phyloP scores from a whole-genome alignment of 2,797 vertebrate genomes.

The Scleropages formosus region DNA sequence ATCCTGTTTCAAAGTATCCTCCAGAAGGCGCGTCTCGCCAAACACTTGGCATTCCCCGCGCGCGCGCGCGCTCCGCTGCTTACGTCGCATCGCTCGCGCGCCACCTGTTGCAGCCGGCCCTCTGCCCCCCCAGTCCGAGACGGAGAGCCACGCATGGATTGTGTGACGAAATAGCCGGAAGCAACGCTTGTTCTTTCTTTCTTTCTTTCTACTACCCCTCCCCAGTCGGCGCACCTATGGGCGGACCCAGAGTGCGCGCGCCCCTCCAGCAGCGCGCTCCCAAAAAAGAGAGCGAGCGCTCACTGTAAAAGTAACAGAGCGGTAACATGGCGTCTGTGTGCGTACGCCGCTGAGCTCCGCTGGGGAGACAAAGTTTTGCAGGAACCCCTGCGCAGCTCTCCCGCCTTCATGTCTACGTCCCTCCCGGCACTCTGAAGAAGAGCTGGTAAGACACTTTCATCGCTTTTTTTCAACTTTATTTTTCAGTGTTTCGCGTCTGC shows the following conservation, averaged over 20 bases:
- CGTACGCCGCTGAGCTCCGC: not conserved
- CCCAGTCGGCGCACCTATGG: constrained; percentile 3
- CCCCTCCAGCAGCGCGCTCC: constrained; percentile 6
- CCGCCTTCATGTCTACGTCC: constrained; percentile 21
- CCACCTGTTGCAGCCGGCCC: constrained; percentile 13
- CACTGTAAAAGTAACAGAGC: constrained; percentile 9
- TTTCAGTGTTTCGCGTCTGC: too few species aligned
- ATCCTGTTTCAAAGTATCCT: too few species aligned
- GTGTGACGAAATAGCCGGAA: constrained; percentile 26
- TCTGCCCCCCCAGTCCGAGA: not conserved
- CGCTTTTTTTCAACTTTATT: too few species aligned
- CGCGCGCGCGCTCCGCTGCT: too few species aligned
- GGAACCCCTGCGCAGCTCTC: too few species aligned
- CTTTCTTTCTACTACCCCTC: too few species aligned
- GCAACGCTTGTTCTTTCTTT: not conserved
- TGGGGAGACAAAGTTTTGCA: not conserved
- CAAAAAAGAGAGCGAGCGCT: not conserved
- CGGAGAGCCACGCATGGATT: not conserved
- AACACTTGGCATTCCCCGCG: too few species aligned
- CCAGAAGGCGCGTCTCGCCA: too few species aligned
- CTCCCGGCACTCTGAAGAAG: constrained; percentile 2
- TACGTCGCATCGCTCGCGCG: too few species aligned
- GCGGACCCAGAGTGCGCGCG: constrained; percentile 1
- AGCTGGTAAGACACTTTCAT: constrained; percentile 15
- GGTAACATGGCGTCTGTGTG: constrained; percentile 20